phyloP scores from a whole-genome alignment of 2,113 vertebrate genomes.

The Anarrhichthys ocellatus region DNA sequence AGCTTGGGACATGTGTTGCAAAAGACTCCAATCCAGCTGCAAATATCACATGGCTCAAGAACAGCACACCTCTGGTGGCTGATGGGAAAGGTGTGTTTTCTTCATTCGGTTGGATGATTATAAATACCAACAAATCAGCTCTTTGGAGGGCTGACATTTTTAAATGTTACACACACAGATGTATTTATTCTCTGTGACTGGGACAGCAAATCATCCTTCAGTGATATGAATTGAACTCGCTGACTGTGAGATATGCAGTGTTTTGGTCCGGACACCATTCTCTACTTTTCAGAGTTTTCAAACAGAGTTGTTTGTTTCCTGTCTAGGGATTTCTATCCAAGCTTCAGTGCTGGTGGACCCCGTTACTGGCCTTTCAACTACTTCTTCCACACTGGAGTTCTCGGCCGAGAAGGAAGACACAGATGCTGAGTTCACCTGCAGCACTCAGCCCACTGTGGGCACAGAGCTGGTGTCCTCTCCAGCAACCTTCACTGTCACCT shows the following conservation, averaged over 20 bases:
- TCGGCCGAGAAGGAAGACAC: slow-evolving; percentile 88
- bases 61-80: slow-evolving; percentile 81
- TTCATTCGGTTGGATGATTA: neutral
- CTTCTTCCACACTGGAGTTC: slow-evolving; percentile 87
- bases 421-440: slow-evolving; percentile 87
- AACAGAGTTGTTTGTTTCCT: slow-evolving; percentile 42
- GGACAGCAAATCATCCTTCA: slow-evolving; percentile 9
- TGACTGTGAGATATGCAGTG: neutral
- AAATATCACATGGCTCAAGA: slow-evolving; percentile 90
- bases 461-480: slow-evolving; percentile 83
- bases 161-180: slow-evolving; percentile 16
- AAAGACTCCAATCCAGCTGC: slow-evolving; percentile 88
- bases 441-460: slow-evolving; percentile 80
- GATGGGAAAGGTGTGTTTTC: slow-evolving; percentile 84
- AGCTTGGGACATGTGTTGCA: slow-evolving; percentile 90
- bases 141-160: slow-evolving; percentile 18
- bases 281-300: slow-evolving; percentile 35
- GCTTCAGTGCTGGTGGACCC: slow-evolving; percentile 78
- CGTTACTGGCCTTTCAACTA: slow-evolving; percentile 85
- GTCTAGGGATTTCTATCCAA: slow-evolving; percentile 84
- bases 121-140: slow-evolving; percentile 5
- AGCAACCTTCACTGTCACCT: slow-evolving; percentile 88
- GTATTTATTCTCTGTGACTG: slow-evolving; percentile 21
- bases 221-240: slow-evolving; percentile 18
- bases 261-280: slow-evolving; percentile 14